phyloP scores from a whole-genome alignment of 2,113 vertebrate genomes.

The Ibidorhyncha struthersii region DNA sequence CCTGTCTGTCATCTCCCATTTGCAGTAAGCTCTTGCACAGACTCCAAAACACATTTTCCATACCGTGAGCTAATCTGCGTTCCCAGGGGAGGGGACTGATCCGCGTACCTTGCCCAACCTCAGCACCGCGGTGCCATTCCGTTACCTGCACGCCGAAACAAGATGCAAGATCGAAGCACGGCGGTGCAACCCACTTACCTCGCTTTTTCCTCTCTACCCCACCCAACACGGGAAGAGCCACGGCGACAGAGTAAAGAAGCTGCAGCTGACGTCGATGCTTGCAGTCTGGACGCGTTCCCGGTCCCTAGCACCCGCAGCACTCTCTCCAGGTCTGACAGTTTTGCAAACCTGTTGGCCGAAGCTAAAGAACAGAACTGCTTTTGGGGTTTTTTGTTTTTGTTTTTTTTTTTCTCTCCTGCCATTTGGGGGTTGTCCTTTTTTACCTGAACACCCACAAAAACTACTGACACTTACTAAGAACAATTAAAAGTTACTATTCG shows the following conservation, averaged over 20 bases:
- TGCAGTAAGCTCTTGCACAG: neutral
- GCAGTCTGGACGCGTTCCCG: neutral
- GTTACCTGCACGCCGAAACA: accelerated
- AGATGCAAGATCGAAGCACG: accelerated
- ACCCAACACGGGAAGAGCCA: neutral
- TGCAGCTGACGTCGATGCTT: neutral
- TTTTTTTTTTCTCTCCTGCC: neutral
- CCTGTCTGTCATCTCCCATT: neutral
- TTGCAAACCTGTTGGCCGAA: neutral
- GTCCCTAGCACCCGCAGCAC: neutral
- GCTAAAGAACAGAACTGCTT: neutral
- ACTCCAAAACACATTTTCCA: neutral
- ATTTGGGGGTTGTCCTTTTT: neutral
- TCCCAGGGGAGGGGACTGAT: neutral
- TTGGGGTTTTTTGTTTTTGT: neutral
- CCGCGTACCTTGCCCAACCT: accelerated
- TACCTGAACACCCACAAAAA: neutral
- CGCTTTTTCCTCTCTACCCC: neutral
- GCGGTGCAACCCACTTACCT: neutral
- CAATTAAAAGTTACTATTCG: neutral
- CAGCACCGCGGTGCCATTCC: neutral
- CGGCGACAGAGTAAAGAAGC: neutral
- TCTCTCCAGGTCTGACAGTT: neutral
- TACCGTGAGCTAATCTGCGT: neutral
- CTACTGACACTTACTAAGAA: neutral